phyloP scores from a whole-genome alignment of 2,113 vertebrate species.

The Pteruthius melanotis region DNA sequence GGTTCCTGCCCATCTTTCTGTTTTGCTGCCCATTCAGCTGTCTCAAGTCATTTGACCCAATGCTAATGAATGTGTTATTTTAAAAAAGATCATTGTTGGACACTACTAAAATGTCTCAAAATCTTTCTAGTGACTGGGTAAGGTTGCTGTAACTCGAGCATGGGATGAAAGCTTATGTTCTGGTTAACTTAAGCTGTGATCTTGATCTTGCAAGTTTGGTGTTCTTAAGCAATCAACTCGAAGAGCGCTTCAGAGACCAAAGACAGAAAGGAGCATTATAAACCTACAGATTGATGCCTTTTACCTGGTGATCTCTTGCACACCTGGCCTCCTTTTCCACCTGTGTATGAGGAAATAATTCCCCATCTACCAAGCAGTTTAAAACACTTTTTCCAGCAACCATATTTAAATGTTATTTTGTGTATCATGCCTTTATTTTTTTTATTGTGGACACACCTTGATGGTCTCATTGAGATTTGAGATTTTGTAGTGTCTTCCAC shows the following conservation, averaged over 20 bases:
- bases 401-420: not conserved
- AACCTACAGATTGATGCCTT: not conserved
- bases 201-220: not conserved
- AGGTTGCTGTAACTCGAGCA: not conserved
- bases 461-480: not conserved
- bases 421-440: not conserved
- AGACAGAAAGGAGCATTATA: not conserved
- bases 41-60: not conserved
- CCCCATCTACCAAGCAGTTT: not conserved
- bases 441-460: not conserved
- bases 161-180: not conserved
- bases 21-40: not conserved
- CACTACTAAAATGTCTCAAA: not conserved
- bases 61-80: not conserved
- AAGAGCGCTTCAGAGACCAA: not conserved
- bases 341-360: not conserved
- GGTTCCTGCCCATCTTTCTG: constrained; percentile 40
- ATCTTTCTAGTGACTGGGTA: not conserved
- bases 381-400: not conserved
- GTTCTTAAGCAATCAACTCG: not conserved
- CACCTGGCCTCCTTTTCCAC: not conserved
- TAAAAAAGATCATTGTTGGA: not conserved
- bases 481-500: constrained; percentile 22
- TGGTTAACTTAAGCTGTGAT: not conserved
- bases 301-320: not conserved